Evolutionary conservation across 2,888 invertebrate species (phyloP).

Genomic region (Macaria notata): DNA sequence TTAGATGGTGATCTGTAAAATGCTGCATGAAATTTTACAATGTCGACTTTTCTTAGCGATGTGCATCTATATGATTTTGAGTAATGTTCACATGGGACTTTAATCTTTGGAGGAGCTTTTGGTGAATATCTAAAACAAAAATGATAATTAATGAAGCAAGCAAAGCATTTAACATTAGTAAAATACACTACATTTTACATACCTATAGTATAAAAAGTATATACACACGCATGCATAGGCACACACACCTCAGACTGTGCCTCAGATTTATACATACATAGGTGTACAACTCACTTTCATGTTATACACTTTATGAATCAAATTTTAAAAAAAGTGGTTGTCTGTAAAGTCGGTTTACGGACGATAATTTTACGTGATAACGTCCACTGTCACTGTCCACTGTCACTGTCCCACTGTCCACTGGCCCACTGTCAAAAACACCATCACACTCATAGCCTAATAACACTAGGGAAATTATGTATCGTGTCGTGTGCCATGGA

Average conservation of each 20-base stretch:
- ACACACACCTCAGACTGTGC: conserved; percentile 21
- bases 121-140: conserved; percentile 22
- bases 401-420: too few relatives aligned
- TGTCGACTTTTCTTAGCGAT: conserved; percentile 24
- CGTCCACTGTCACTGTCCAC: too few relatives aligned
- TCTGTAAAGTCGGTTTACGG: conserved; percentile 20
- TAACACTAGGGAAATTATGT: too few relatives aligned
- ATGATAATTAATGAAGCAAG: conserved; percentile 19
- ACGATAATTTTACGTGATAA: too few relatives aligned
- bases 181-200: conserved; percentile 24
- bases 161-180: conserved; percentile 22
- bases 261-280: conserved; percentile 14
- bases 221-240: conserved; percentile 19
- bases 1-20: conserved; percentile 26
- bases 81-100: conserved; percentile 23
- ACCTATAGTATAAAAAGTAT: conserved; percentile 20
- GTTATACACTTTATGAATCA: conserved; percentile 6
- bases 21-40: conserved; percentile 25
- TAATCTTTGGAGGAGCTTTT: conserved; percentile 23
- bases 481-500: too few relatives aligned
- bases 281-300: conserved; percentile 13
- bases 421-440: too few relatives aligned
- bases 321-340: conserved; percentile 14
- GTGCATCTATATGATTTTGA: conserved; percentile 26
- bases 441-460: too few relatives aligned